A percentile compares a stretch with the other conserved stretches of the same genome.
phyloP scores from a whole-genome alignment of 2,113 vertebrate genomes.

The Datnioides undecimradiatus region DNA sequence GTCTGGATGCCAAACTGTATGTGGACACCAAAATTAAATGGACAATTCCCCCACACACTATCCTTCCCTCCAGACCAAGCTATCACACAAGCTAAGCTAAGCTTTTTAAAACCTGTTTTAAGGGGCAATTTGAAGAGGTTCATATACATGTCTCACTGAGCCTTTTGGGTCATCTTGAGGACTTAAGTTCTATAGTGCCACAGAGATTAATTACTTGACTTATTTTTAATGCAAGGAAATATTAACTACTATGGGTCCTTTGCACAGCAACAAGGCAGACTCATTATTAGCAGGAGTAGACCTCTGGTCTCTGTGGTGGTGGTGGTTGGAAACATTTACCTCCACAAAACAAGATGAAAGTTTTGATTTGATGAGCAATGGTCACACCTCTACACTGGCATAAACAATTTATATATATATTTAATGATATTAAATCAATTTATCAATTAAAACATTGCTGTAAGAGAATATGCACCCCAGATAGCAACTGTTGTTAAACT shows the following conservation, averaged over 20 bases:
- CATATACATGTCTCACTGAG: not conserved
- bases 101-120: no score
- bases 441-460: not conserved
- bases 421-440: not conserved
- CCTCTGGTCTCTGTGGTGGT: not conserved
- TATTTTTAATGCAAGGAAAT: not conserved
- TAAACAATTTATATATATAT: not conserved
- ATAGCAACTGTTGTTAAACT: not conserved
- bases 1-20: no score
- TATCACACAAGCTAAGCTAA: no score
- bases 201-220: not conserved
- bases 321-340: not conserved
- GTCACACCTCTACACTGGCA: not conserved
- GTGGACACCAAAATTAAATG: no score
- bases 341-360: not conserved
- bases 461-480: not conserved
- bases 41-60: no score
- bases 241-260: not conserved
- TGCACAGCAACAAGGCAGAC: not conserved
- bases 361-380: not conserved
- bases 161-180: not conserved
- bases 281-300: not conserved
- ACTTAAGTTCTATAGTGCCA: not conserved
- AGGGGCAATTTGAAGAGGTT: not conserved
- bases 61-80: no score